These are phyloP conservation scores for Antennarius striatus DNA, from an alignment of 2,113 vertebrate genomes.

Conservation along the genomic window DNA sequence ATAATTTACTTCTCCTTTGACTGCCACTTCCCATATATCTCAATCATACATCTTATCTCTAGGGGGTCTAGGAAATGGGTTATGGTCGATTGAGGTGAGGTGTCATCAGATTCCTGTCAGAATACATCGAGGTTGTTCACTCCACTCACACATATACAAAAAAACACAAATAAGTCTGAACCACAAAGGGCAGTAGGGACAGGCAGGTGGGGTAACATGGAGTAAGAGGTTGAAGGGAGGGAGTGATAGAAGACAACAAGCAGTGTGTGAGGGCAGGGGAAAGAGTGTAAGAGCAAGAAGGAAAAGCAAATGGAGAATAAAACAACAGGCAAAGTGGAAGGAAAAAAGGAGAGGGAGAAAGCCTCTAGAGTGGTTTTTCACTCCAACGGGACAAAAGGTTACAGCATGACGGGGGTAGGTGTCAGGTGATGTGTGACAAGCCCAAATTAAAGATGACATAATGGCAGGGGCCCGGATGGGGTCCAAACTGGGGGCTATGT, in stretches of 20 bases:
- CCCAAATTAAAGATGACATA: constrained; percentile 81
- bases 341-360: constrained; percentile 63
- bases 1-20: constrained; percentile 62
- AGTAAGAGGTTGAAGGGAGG: constrained; percentile 36
- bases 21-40: constrained; percentile 66
- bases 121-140: constrained; percentile 25
- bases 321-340: constrained; percentile 67
- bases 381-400: constrained; percentile 77
- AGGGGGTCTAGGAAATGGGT: constrained; percentile 46
- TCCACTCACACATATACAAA: constrained; percentile 5
- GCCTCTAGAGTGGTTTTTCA: constrained; percentile 61
- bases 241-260: constrained; percentile 51
- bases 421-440: constrained; percentile 80
- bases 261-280: constrained; percentile 32
- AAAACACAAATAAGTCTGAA: constrained; percentile 1
- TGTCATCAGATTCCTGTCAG: constrained; percentile 59
- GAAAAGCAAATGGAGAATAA: constrained; percentile 64
- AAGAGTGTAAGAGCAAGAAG: constrained; percentile 44
- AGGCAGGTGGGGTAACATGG: constrained; percentile 61
- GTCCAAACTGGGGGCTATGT: constrained; percentile 64
- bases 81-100: constrained; percentile 43
- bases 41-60: constrained; percentile 66
- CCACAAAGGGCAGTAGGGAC: constrained; percentile 29
- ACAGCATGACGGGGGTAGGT: constrained; percentile 75
- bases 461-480: constrained; percentile 71